Evolutionary conservation across 92 coral and sea anemone genomes (phyloP).

Genomic region (Blastomussa wellsi): DNA sequence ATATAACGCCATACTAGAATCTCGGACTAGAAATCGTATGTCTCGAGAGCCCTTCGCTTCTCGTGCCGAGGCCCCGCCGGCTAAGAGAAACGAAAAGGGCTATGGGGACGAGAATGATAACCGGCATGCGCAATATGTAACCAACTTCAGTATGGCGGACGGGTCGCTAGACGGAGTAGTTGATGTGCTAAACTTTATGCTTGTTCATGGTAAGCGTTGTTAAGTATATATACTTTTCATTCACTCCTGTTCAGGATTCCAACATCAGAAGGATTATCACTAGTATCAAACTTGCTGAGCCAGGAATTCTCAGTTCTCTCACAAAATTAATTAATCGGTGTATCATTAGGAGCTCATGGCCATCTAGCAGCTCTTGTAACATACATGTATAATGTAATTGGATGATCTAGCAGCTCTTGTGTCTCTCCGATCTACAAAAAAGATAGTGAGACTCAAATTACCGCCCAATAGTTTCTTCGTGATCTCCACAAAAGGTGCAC

Average conservation of each 20-base stretch:
- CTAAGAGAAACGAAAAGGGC: too few species aligned
- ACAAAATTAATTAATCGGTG: background rate
- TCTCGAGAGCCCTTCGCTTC: too few species aligned
- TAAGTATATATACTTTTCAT: too few species aligned
- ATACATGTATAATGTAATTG: too few species aligned
- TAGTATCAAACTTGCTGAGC: slow-evolving; percentile 7
- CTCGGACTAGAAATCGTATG: too few species aligned
- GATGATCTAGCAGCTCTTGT: background rate
- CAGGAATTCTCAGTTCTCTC: background rate
- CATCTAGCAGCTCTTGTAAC: too few species aligned
- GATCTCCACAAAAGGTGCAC: too few species aligned
- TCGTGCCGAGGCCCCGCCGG: too few species aligned
- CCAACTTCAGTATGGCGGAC: slow-evolving; percentile 45
- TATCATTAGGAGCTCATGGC: background rate
- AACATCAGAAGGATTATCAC: background rate
- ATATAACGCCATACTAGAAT: too few species aligned
- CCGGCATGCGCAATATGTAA: background rate
- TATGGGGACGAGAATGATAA: too few species aligned
- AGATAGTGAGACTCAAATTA: too few species aligned
- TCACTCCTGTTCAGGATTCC: slow-evolving; percentile 7
- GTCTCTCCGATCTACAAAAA: slow-evolving; percentile 1
- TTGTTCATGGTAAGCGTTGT: slow-evolving; percentile 74
- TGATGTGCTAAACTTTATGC: slow-evolving; percentile 57
- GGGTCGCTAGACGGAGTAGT: too few species aligned
- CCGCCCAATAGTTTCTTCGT: background rate